Percentiles rank a stretch among this genome's conserved stretches.
These are phyloP conservation scores for Spinus olivaceus DNA, from an alignment of 2,797 vertebrate species.

Conservation along the genomic window DNA sequence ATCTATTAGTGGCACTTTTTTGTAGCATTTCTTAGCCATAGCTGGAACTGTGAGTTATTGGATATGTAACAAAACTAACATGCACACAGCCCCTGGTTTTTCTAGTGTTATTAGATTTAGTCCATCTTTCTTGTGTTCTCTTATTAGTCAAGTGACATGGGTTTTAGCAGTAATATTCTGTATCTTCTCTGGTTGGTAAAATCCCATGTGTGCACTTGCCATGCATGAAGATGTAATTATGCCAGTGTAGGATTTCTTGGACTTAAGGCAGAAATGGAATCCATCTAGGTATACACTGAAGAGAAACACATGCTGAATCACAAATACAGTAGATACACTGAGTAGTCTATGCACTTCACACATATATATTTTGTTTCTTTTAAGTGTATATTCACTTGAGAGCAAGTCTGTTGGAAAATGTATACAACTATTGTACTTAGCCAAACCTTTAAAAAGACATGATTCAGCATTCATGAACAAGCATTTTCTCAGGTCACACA, in stretches of 20 bases:
- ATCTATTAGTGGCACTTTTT: background rate
- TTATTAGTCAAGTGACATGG: background rate
- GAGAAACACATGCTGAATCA: background rate
- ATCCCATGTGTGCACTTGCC: background rate
- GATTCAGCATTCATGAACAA: background rate
- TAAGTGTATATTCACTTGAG: background rate
- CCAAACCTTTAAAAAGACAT: background rate
- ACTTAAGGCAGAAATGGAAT: background rate
- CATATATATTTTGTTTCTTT: background rate
- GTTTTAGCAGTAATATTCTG: background rate
- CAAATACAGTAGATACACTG: background rate
- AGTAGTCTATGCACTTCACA: background rate
- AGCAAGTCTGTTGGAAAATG: background rate
- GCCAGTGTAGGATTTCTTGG: background rate
- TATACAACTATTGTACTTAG: background rate
- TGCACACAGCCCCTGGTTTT: background rate
- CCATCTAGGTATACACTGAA: background rate
- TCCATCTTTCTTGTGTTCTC: background rate
- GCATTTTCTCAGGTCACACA: background rate
- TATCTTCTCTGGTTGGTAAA: background rate
- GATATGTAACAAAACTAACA: background rate
- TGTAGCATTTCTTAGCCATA: background rate
- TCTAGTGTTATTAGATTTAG: background rate
- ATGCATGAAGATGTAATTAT: background rate
- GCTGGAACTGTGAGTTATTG: background rate